phyloP scores from a whole-genome alignment of 2,113 vertebrate species.

The Entelurus aequoreus region DNA sequence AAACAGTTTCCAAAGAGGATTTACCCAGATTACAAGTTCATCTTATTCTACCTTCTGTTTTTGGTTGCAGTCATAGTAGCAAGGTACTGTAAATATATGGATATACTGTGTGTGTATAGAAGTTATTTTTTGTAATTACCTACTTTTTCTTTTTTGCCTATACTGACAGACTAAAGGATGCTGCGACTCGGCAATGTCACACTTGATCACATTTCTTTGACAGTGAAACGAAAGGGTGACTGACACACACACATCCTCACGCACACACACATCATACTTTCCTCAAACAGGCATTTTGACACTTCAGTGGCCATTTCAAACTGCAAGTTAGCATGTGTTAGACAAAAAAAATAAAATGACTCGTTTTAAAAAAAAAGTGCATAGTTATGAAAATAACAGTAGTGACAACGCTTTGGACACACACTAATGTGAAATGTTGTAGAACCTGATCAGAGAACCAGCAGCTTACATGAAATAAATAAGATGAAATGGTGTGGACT shows the following conservation, averaged over 20 bases:
- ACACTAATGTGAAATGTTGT: background rate
- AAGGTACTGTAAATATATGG: constrained; percentile 31
- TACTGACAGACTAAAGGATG: constrained; percentile 52
- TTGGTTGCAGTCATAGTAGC: constrained; percentile 58
- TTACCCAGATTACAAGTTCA: constrained; percentile 66
- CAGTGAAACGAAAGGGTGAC: background rate
- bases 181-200: constrained; percentile 14
- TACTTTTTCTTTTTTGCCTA: constrained; percentile 54
- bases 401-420: background rate
- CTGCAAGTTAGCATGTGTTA: background rate
- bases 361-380: background rate
- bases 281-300: constrained; percentile 9
- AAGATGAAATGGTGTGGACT: background rate
- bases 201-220: background rate
- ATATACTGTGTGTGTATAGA: constrained; percentile 15
- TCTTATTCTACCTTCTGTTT: constrained; percentile 52
- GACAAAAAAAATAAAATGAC: background rate
- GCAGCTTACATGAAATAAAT: background rate
- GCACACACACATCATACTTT: background rate
- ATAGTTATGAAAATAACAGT: constrained; percentile 3
- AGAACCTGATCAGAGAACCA: background rate
- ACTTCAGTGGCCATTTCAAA: background rate
- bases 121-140: constrained; percentile 40
- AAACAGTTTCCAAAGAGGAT: constrained; percentile 75
- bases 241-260: background rate